Evolutionary conservation across 2,888 invertebrate genomes (phyloP), one percentile per base, ranked within the genome.

Genomic region (Cerceris rybyensis): DNA sequence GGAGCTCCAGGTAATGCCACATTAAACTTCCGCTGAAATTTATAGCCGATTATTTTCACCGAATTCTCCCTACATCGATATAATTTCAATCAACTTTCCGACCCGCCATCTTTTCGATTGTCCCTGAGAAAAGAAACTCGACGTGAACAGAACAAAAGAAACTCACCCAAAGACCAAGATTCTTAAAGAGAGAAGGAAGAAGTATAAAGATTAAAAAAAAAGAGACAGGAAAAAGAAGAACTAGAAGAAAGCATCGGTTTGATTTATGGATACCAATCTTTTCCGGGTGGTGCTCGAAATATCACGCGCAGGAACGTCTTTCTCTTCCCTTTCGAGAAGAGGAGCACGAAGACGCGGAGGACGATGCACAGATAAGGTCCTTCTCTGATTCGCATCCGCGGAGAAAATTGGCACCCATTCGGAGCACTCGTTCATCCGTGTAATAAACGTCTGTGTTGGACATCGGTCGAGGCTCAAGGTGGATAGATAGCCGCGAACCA

Each of bases 371-470:
- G 75, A 75, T 80, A 80, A 73, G 73, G 60, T 76, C 13, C 71
- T 76, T 9, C 71, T 78, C 50, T 69, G 72, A 76, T 81, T 81
- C 72, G 74, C 81, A 75, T 61, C 55, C 79, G 70, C 39, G 67
- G 61, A 80, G 82, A 82, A 82, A 82, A 82, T 82, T 82, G 82
- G 79, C 76, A 76, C 46, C 81, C 71, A 82, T 82, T 79, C 66
- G 75, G 57, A 11, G 41, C 60, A 64, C 42, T 65, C 76, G 71
- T 61, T 81, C 79, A 63, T n/a, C 58, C 72, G 76, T 77, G 59
- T 77, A 75, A 75, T 79, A 73, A 75, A 81, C 75, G 75, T 78
- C 73, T 75, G 73, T 69, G 78, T 73, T 59, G 72, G 80, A 78
- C 81, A 70, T 65, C 65, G 76, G 59, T 57, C 28, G 73, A 69